These are phyloP conservation scores for Thera obeliscata DNA, from an alignment of 2,888 invertebrate species.

Conservation along the genomic window DNA sequence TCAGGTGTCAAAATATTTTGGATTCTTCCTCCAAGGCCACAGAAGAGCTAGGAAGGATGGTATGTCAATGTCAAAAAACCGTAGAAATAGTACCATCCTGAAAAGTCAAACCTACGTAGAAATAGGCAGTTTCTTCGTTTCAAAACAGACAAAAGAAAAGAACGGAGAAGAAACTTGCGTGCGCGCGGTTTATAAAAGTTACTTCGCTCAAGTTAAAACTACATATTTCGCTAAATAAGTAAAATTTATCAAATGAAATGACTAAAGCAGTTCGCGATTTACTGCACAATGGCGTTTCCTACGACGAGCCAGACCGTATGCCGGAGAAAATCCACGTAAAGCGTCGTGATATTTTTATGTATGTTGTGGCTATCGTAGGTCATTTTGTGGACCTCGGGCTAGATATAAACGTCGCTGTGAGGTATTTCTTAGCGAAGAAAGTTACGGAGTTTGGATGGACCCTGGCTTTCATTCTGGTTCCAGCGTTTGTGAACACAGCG, in stretches of 20 bases:
- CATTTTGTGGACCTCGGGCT: constrained; percentile 88
- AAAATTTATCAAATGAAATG: constrained; percentile 55
- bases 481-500: constrained; percentile 89
- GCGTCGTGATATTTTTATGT: constrained; percentile 86
- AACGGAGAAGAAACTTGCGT: no score
- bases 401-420: constrained; percentile 88
- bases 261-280: constrained; percentile 62
- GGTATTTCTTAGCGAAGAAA: constrained; percentile 84
- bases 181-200: background rate
- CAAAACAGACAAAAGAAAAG: no score
- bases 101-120: no score
- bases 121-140: no score
- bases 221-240: background rate
- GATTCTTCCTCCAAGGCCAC: no score
- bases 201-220: background rate
- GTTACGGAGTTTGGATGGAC: constrained; percentile 88
- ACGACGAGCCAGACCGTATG: constrained; percentile 85
- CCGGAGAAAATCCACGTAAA: constrained; percentile 85
- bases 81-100: no score
- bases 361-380: constrained; percentile 87
- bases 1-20: no score
- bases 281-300: constrained; percentile 66
- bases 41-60: no score
- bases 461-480: constrained; percentile 88
- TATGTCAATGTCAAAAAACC: no score